phyloP scores from a whole-genome alignment of 2,888 invertebrate genomes.

The Drosophila melanosoma region DNA sequence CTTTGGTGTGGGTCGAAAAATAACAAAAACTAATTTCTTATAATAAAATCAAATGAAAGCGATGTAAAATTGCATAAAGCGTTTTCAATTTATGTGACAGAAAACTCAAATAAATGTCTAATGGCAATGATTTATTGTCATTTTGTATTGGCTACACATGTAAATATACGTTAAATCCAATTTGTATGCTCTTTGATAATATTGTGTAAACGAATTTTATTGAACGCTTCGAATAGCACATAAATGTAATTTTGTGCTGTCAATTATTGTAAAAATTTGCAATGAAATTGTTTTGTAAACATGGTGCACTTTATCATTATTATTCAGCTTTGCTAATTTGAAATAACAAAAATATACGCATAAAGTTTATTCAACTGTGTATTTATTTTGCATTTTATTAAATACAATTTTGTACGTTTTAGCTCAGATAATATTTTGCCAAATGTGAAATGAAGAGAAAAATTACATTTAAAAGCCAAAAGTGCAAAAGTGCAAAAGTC shows the following conservation, averaged over 20 bases:
- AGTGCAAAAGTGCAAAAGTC: constrained; percentile 77
- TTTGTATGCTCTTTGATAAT: constrained; percentile 32
- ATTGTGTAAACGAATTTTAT: constrained; percentile 30
- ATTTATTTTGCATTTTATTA: constrained; percentile 54
- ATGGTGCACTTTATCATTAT: constrained; percentile 49
- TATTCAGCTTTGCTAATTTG: constrained; percentile 51
- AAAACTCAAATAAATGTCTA: constrained; percentile 46
- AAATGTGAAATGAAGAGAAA: constrained; percentile 80
- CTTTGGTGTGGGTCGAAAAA: not conserved
- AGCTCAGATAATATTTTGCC: constrained; percentile 30
- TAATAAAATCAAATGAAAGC: not conserved
- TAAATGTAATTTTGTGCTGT: constrained; percentile 26
- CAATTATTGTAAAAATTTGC: constrained; percentile 45
- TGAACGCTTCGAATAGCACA: constrained; percentile 40
- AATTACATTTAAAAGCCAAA: constrained; percentile 80
- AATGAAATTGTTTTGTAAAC: constrained; percentile 37
- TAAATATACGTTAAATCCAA: constrained; percentile 45
- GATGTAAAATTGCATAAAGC: not conserved
- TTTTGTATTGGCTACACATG: constrained; percentile 3
- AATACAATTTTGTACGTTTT: constrained; percentile 47
- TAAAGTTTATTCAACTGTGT: constrained; percentile 26
- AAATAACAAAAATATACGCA: constrained; percentile 51
- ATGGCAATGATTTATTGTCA: constrained; percentile 42
- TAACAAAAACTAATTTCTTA: not conserved
- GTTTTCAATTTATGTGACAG: constrained; percentile 16